Evolutionary conservation across 2,113 vertebrate genomes (phyloP).

Genomic region (Brachionichthys hirsutus): DNA sequence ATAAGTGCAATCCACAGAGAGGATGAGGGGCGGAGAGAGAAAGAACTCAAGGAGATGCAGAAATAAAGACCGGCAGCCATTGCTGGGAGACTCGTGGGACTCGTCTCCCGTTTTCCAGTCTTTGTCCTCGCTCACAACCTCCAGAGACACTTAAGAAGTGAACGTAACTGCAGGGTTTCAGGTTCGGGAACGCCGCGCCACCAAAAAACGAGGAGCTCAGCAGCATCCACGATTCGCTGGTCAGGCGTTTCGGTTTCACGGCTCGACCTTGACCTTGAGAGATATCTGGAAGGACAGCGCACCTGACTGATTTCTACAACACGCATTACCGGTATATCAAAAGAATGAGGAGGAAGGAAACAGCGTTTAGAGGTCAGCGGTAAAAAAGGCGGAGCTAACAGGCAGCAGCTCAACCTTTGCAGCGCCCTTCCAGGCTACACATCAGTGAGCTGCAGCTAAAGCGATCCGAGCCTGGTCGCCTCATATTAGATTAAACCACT

Average conservation of each 20-base stretch:
- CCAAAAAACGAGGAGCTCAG: constrained; percentile 29
- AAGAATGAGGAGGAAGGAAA: constrained; percentile 12
- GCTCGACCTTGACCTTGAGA: constrained; percentile 21
- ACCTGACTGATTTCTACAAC: background rate
- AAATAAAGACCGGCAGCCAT: constrained; percentile 20
- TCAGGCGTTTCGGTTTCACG: constrained; percentile 38
- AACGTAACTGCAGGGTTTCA: background rate
- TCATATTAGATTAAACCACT: too few relatives aligned
- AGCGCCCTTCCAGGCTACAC: constrained; percentile 30
- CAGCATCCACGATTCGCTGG: constrained; percentile 22
- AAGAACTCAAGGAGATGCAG: too few relatives aligned
- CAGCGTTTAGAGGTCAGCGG: constrained; percentile 14
- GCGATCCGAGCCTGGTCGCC: too few relatives aligned
- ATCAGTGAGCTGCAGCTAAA: constrained; percentile 39
- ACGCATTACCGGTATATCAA: constrained; percentile 1
- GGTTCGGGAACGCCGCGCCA: constrained; percentile 5
- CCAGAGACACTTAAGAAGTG: background rate
- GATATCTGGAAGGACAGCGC: constrained; percentile 18
- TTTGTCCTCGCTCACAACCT: constrained; percentile 16
- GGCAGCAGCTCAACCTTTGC: constrained; percentile 48
- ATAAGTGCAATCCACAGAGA: too few relatives aligned
- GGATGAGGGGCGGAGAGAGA: too few relatives aligned
- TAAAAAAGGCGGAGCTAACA: constrained; percentile 18
- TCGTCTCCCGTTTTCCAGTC: background rate
- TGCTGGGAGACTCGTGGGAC: constrained; percentile 3